A percentile compares a stretch with the other conserved stretches of the same genome.
phyloP scores from a whole-genome alignment of 2,888 invertebrate genomes.

The Dasysyrphus tricinctus region DNA sequence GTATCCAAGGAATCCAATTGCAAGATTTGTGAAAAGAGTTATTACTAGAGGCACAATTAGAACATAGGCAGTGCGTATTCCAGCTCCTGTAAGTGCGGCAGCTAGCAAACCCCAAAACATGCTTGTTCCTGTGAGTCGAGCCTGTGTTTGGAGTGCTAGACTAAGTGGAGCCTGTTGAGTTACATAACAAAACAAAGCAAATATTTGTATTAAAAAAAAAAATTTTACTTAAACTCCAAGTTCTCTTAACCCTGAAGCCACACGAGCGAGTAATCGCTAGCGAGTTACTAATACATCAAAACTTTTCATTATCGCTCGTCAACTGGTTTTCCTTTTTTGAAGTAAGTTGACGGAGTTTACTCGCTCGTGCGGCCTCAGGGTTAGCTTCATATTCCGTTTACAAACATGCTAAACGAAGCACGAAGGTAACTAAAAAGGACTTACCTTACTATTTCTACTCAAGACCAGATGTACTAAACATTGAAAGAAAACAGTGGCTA shows the following conservation, averaged over 20 bases:
- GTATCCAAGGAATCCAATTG: slow-evolving; percentile 77
- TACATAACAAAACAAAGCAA: not conserved
- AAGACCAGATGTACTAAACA: slow-evolving; percentile 77
- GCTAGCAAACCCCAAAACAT: slow-evolving; percentile 79
- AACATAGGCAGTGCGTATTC: slow-evolving; percentile 78
- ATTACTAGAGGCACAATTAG: slow-evolving; percentile 78
- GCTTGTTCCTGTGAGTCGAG: slow-evolving; percentile 79
- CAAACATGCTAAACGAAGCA: no score
- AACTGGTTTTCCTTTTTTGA: no score
- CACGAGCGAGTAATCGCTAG: no score
- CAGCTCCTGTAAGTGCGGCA: slow-evolving; percentile 78
- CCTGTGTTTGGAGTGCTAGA: slow-evolving; percentile 79
- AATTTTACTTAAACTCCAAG: no score
- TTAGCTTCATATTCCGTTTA: no score
- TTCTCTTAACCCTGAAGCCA: no score
- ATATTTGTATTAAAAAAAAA: no score
- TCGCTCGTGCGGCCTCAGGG: no score
- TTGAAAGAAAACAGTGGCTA: slow-evolving; percentile 78
- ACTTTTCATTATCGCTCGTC: no score
- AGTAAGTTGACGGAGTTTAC: no score
- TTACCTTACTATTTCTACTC: slow-evolving; percentile 77
- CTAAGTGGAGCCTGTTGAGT: slow-evolving; percentile 78
- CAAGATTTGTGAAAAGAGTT: slow-evolving; percentile 77
- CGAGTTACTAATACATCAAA: no score
- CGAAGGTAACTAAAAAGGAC: not conserved